Conservation (phyloP, 2,888 invertebrate genomes). For the Hydrotaea cyrtoneurina region DNA sequence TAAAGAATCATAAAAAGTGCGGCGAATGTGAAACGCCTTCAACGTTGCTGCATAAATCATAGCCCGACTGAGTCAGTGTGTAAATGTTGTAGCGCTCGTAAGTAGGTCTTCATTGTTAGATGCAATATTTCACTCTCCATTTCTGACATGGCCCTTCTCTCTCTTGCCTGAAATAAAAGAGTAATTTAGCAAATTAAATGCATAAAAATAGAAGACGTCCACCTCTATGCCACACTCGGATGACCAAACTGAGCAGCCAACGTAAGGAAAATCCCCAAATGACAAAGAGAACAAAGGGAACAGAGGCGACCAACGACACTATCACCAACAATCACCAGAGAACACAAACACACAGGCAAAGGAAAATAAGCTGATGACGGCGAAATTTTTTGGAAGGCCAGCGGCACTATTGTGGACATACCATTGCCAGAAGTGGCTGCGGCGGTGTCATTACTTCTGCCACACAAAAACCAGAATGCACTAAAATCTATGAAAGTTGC, state of each 20-base stretch:
- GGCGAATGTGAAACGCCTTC: constrained; percentile 1
- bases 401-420: constrained; percentile 34
- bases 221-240: constrained; percentile 33
- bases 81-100: background rate
- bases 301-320: constrained; percentile 24
- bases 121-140: constrained; percentile 15
- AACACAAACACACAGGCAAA: constrained; percentile 15
- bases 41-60: constrained; percentile 1
- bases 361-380: background rate
- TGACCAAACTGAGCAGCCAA: constrained; percentile 1
- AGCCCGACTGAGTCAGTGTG: background rate
- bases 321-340: constrained; percentile 14
- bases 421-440: constrained; percentile 41
- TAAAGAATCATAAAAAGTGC: no score
- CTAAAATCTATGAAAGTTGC: background rate
- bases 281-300: background rate
- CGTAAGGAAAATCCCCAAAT: constrained; percentile 15
- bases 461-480: background rate
- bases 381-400: constrained; percentile 16
- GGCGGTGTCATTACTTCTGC: constrained; percentile 22
- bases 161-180: constrained; percentile 21
- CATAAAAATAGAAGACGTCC: constrained; percentile 52
- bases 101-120: background rate
- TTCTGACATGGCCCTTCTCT: background rate
- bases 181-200: constrained; percentile 48